phyloP scores from a whole-genome alignment of 2,113 vertebrate genomes.

The Salvelinus sp. region DNA sequence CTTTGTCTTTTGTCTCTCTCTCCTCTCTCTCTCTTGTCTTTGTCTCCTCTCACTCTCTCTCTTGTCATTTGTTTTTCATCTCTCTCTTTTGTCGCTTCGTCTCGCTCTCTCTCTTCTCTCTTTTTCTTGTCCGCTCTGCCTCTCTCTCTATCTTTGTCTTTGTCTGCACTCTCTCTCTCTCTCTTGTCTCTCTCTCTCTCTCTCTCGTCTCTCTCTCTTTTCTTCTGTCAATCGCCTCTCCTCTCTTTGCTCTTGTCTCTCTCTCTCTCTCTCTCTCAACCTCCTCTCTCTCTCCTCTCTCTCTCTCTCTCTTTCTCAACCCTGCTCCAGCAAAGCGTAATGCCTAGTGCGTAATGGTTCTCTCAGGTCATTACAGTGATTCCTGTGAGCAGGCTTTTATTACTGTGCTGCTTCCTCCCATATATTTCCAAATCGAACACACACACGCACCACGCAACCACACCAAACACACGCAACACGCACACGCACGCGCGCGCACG shows the following conservation, averaged over 20 bases:
- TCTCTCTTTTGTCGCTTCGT: too few species aligned
- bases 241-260: neutral
- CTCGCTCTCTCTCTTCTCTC: neutral
- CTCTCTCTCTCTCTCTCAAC: neutral
- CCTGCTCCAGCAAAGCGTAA: neutral
- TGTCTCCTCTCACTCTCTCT: neutral
- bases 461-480: too few species aligned
- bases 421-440: slow-evolving; percentile 22
- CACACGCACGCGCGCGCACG: too few species aligned
- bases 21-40: too few species aligned
- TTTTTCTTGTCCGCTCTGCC: too few species aligned
- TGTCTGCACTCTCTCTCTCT: neutral
- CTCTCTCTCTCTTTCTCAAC: neutral
- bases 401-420: slow-evolving; percentile 20
- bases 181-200: neutral
- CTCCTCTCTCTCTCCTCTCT: neutral
- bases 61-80: too few species aligned
- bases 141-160: neutral
- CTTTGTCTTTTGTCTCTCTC: neutral
- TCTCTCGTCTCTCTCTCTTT: neutral
- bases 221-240: too few species aligned
- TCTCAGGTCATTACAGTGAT: slow-evolving; percentile 45
- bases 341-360: slow-evolving; percentile 42
- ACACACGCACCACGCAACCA: too few species aligned
- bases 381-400: slow-evolving; percentile 27